A percentile compares a stretch with the other conserved stretches of the same genome.
phyloP scores from a whole-genome alignment of 2,113 vertebrate genomes.

The Pandion haliaetus region DNA sequence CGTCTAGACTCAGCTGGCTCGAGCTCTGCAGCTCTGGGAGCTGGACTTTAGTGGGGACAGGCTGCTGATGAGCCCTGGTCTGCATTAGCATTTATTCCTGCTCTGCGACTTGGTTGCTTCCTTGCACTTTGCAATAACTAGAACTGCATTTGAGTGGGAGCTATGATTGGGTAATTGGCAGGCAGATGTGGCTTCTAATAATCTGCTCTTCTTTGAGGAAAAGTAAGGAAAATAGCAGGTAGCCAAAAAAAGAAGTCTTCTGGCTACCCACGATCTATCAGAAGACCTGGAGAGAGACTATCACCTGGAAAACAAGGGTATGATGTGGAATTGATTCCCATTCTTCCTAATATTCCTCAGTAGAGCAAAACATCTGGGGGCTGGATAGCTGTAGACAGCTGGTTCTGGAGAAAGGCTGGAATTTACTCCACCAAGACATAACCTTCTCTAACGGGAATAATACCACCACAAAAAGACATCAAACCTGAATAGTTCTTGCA shows the following conservation, averaged over 20 bases:
- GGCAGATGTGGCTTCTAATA: neutral
- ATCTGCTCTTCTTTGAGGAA: neutral
- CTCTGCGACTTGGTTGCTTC: neutral
- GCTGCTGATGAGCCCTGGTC: neutral
- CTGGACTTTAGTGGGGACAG: neutral
- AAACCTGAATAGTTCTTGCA: neutral
- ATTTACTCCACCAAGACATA: neutral
- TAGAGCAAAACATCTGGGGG: neutral
- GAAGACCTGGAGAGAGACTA: neutral
- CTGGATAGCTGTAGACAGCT: neutral
- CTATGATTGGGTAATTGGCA: neutral
- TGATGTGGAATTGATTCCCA: neutral
- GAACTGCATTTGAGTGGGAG: neutral
- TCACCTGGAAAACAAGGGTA: neutral
- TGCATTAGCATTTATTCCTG: neutral
- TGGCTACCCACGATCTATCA: neutral
- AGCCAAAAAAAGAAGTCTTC: neutral
- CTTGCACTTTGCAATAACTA: neutral
- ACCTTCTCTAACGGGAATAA: neutral
- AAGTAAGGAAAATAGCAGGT: neutral
- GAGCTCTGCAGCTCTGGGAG: neutral
- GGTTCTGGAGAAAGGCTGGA: neutral
- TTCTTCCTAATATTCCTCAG: neutral
- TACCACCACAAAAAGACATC: neutral
- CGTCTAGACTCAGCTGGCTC: neutral